phyloP scores from a whole-genome alignment of 35 echinoderm and acorn worm genomes.

The Amphiura filiformis region DNA sequence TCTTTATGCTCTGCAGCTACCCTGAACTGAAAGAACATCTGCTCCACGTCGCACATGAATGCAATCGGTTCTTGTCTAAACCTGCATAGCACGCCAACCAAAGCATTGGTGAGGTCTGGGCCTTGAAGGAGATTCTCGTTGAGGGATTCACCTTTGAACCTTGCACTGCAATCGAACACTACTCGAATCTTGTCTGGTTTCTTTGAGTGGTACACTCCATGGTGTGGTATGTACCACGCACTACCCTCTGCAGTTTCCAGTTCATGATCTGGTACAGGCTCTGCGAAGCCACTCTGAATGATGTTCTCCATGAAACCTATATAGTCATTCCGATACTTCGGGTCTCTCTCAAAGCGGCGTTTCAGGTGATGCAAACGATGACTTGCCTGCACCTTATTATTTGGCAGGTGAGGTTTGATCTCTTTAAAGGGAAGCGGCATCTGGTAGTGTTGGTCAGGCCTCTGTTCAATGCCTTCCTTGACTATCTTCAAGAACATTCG shows the following conservation, averaged over 20 bases:
- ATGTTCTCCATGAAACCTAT: constrained; percentile 39
- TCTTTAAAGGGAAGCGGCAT: constrained; percentile 80
- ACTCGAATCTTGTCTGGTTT: constrained; percentile 66
- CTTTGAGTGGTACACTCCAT: constrained; percentile 64
- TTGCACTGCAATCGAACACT: constrained; percentile 63
- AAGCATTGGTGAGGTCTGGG: constrained; percentile 71
- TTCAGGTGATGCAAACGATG: constrained; percentile 38
- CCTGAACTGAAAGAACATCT: constrained; percentile 65
- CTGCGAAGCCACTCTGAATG: constrained; percentile 37
- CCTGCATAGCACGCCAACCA: constrained; percentile 56
- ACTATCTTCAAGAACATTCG: constrained; percentile 41
- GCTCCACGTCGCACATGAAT: constrained; percentile 57
- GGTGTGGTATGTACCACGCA: constrained; percentile 66
- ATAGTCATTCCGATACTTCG: constrained; percentile 30
- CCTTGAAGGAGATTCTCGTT: constrained; percentile 51
- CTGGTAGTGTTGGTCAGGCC: constrained; percentile 39
- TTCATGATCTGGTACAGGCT: constrained; percentile 39
- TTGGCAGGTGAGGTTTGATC: constrained; percentile 35
- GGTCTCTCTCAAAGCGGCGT: constrained; percentile 33
- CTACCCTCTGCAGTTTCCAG: background rate
- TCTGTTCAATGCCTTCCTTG: constrained; percentile 45
- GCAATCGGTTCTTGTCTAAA: constrained; percentile 65
- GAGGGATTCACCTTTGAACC: constrained; percentile 40
- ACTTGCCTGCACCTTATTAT: constrained; percentile 45
- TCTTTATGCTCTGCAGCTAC: constrained; percentile 55